These are phyloP conservation scores for Xiphophorus birchmanni DNA, from an alignment of 2,797 vertebrate genomes.

Conservation along the genomic window DNA sequence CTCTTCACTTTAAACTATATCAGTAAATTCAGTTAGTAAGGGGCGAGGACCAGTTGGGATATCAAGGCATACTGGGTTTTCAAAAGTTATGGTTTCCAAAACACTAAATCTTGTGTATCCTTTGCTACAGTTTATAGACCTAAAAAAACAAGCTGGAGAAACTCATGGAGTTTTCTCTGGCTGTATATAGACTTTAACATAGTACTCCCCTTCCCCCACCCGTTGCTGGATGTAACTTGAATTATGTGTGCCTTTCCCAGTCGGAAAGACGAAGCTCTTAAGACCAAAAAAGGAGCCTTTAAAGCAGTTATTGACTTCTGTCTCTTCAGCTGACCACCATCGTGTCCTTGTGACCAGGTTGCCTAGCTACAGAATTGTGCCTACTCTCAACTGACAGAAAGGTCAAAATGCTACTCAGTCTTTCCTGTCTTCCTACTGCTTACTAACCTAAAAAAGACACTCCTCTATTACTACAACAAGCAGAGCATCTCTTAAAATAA, in stretches of 20 bases:
- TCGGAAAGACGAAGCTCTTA: conserved; percentile 55
- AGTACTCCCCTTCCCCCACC: neutral
- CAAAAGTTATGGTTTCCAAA: neutral
- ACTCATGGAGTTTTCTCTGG: neutral
- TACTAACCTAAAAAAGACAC: conserved; percentile 6
- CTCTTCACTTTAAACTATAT: neutral
- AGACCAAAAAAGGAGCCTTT: conserved; percentile 67
- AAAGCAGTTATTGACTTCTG: conserved; percentile 76
- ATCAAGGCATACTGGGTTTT: neutral
- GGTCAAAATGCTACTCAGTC: conserved; percentile 48
- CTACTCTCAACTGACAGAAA: conserved; percentile 58
- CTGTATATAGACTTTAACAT: neutral
- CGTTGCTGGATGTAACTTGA: neutral
- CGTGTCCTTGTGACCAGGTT: conserved; percentile 62
- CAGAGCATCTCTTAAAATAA: conserved; percentile 17
- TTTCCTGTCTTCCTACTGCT: neutral
- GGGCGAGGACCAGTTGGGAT: neutral
- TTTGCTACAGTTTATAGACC: neutral
- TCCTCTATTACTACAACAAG: neutral
- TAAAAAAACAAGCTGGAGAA: neutral
- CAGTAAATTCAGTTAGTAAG: neutral
- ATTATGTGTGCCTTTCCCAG: conserved; percentile 56
- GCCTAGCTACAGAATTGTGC: conserved; percentile 56
- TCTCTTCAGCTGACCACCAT: conserved; percentile 66
- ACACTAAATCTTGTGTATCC: neutral